Percentiles rank a stretch among this genome's conserved stretches.
These are phyloP conservation scores for Thecophora atra DNA, from an alignment of 2,888 invertebrate species.

Conservation along the genomic window DNA sequence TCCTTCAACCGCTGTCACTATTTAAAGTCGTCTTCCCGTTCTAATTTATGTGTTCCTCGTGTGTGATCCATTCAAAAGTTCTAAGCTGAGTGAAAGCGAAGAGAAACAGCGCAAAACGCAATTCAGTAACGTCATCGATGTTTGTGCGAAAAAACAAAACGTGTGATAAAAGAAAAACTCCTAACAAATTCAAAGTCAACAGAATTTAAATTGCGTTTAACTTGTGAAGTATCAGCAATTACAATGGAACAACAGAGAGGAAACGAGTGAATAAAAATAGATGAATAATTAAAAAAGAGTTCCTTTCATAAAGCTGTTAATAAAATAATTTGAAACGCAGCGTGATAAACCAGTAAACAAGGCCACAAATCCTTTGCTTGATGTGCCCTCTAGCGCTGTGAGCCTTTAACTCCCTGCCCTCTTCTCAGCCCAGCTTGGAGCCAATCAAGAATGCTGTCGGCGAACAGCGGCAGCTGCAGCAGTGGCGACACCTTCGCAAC, in stretches of 20 bases:
- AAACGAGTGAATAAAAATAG: not conserved
- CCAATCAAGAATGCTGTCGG: conserved; percentile 49
- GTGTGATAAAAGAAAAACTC: too few relatives aligned
- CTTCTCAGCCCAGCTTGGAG: not conserved
- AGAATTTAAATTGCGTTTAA: not conserved
- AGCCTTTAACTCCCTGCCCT: not conserved
- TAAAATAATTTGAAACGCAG: too few relatives aligned
- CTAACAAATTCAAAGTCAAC: not conserved
- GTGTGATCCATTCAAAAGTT: too few relatives aligned
- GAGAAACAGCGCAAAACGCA: too few relatives aligned
- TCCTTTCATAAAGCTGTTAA: too few relatives aligned
- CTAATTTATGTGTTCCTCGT: too few relatives aligned
- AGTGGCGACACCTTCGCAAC: conserved; percentile 33
- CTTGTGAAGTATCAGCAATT: not conserved
- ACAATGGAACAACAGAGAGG: not conserved
- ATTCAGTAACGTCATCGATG: too few relatives aligned
- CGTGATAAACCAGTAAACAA: not conserved
- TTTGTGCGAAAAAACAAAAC: too few relatives aligned
- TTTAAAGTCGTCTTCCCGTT: too few relatives aligned
- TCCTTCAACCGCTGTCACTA: too few relatives aligned
- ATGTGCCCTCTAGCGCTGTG: not conserved
- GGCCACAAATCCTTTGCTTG: not conserved
- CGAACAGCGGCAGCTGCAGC: conserved; percentile 41
- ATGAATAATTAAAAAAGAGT: too few relatives aligned
- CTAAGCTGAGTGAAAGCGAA: too few relatives aligned